Base-by-base conservation (phyloP, 35 echinoderm and acorn worm species). In the Lytechinus pictus region DNA sequence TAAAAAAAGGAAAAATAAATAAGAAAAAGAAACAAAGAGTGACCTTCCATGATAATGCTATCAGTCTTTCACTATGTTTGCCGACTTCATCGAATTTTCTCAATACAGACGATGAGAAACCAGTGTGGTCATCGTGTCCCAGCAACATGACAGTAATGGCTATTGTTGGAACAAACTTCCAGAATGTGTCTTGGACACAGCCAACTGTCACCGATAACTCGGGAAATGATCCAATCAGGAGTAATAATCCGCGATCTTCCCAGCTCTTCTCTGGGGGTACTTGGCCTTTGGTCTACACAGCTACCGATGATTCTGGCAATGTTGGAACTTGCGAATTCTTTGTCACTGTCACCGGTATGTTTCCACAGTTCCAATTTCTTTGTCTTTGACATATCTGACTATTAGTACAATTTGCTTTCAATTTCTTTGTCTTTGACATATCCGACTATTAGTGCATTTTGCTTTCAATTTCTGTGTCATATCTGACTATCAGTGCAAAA, bases 41-140 rank as follows among this genome's bases (percentile, higher is more conserved):
- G 33, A 44, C 33, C 33, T 44, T 44, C 33, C 33, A 44, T 44
- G 33, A 44, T 44, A 44, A 44, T 44, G 33, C 33, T 44, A 44
- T 44, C 33, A 44, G 33, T 44, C 33, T 44, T 44, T 44, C 33
- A 2, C 2, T 44, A 44, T 44, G 2, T 44, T 44, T 44, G 33
- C 61, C 61, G 1, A 16, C 24, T 71, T 21, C 14, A 24, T 71
- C 4, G 10, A 71, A 71, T 5, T 1, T 71, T 24, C 14, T 71
- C 24, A 21, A 71, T 6, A 71, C 52, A 89, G 87, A 89, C 52
- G 8, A 4, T 4, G 87, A 89, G 27, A 89, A 51, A 53, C 87
- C 87, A 53, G 87, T 89, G 28, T 89, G 87, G 87, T 51, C 52
- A 53, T 7, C 10, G 10, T 89, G 87, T 89, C 87, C 87, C 87